phyloP scores from a whole-genome alignment of 2,888 invertebrate genomes.

The Mimumesa dahlbomi region DNA sequence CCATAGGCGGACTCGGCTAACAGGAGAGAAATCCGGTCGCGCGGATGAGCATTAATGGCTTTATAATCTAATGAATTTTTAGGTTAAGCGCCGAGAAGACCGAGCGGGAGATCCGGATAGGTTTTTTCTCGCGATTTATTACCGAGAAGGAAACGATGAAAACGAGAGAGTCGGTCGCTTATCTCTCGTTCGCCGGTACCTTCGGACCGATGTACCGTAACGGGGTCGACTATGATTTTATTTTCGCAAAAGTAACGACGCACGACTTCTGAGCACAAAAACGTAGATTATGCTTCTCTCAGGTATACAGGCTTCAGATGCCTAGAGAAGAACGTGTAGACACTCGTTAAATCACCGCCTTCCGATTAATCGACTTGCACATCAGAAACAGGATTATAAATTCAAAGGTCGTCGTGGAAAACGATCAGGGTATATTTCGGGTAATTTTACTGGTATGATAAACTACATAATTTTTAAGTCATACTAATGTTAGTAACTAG shows the following conservation, averaged over 20 bases:
- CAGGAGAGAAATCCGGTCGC: constrained; percentile 60
- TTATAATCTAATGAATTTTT: constrained; percentile 79
- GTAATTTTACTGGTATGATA: too few species aligned
- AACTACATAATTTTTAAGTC: too few species aligned
- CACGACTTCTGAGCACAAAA: constrained; percentile 8
- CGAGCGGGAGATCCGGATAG: constrained; percentile 63
- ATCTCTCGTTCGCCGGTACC: constrained; percentile 54
- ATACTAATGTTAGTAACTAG: too few species aligned
- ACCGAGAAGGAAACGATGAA: constrained; percentile 61
- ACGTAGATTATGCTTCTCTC: constrained; percentile 5
- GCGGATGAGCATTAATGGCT: constrained; percentile 77
- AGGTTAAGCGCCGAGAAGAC: constrained; percentile 68
- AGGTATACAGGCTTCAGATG: not conserved
- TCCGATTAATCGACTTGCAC: too few species aligned
- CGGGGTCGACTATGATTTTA: constrained; percentile 27
- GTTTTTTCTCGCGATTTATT: constrained; percentile 73
- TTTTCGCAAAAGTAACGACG: constrained; percentile 9
- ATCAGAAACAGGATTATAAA: too few species aligned
- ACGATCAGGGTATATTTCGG: too few species aligned
- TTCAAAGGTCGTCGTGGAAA: too few species aligned
- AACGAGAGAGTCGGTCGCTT: constrained; percentile 52
- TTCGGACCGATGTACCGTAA: constrained; percentile 33
- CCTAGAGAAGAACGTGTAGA: not conserved
- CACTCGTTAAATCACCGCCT: constrained; percentile 17
- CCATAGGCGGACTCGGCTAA: constrained; percentile 43